Base-by-base conservation (phyloP, 2,113 vertebrate species). In the Myiozetetes cayanensis region DNA sequence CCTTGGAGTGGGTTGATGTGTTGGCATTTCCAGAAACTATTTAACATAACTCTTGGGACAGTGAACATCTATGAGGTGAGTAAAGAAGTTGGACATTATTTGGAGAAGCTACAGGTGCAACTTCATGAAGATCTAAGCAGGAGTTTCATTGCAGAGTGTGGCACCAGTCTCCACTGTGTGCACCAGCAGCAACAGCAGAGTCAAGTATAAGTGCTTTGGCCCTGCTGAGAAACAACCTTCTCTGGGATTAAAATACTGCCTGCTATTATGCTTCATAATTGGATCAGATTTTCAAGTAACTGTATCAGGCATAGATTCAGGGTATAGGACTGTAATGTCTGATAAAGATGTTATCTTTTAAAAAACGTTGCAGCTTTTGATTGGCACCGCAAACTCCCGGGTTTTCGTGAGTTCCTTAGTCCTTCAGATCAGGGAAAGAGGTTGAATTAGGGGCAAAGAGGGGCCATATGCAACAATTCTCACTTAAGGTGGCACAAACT, bases 391-490 rank as follows among this genome's bases (percentile, higher is more conserved):
- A 75, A 25, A 28, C 76, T 80, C 6, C 4, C 53, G 41, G 77
- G 23, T 52, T 84, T 20, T 50, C 4, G 3, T 46, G 21, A 63
- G 33, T 92, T 88, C 10, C 23, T 59, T 78, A 66, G n/a, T 50
- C 10, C 37, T 62, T 49, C 17, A 68, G 10, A 47, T 63, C 25
- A 84, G 55, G 58, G 10, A 35, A 59, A 61, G 43, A 55, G 35
- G 28, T 56, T 0, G 0, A n/a, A 39, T 63, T 78, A 67, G 33
- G 10, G 10, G 15, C 46, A 58, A 37, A 90, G 37, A n/a, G 59
- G 55, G 24, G 27, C 24, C 14, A 10, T 22, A 37, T 37, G 37
- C 14, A 19, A 8, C 0, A 0, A 44, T 88, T 83, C 17, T 39
- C 31, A 37, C 16, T 59, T 76, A 35, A 19, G 31, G 35, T 43